Evolutionary conservation across 2,113 vertebrate genomes (phyloP), one percentile per base, ranked within the genome.

Genomic region (Ancistrus triradiatus): DNA sequence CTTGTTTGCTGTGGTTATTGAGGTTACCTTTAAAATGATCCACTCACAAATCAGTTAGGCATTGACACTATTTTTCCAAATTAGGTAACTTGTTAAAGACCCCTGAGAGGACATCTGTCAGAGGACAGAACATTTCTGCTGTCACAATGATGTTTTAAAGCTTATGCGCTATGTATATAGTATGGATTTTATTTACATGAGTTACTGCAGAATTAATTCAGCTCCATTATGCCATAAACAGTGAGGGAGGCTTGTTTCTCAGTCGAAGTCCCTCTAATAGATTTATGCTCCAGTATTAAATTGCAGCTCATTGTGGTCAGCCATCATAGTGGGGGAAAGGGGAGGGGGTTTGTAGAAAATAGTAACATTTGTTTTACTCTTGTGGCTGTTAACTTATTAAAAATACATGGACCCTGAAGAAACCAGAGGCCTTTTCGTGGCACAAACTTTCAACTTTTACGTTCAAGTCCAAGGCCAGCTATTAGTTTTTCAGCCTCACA

Each of bases 371-470:
- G 56, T 75, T 57, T 59, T 63, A 57, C 55, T 51, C 55, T 42
- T 24, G 28, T 53, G 31, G 15, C 52, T 47, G 57, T 43, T 3
- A 42, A 47, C 15, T 27, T 37, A 53, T 73, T 57, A 66, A 69
- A 70, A 70, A 74, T 74, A 44, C 50, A 74, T 48, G 51, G 11
- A 38, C 9, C 8, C 6, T 6, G 42, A 27, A 61, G 62, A 57
- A 66, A 69, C 61, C 69, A 66, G 56, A 49, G 62, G 65, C 59
- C 58, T 69, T n/a, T 63, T 57, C 27, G n/a, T 58, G n/a, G 13
- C 52, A 24, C 59, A 56, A 50, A 68, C 61, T 62, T 60, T 48
- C 31, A 42, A 69, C 42, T 69, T 75, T 69, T 21, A 76, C 66
- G 56, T 40, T 15, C 7, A 11, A 58, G 52, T 33, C 40, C 48